Percentiles rank a stretch among this genome's conserved stretches.
Evolutionary conservation across 2,113 vertebrate genomes (phyloP).

Genomic region (Trematocara macrostoma): DNA sequence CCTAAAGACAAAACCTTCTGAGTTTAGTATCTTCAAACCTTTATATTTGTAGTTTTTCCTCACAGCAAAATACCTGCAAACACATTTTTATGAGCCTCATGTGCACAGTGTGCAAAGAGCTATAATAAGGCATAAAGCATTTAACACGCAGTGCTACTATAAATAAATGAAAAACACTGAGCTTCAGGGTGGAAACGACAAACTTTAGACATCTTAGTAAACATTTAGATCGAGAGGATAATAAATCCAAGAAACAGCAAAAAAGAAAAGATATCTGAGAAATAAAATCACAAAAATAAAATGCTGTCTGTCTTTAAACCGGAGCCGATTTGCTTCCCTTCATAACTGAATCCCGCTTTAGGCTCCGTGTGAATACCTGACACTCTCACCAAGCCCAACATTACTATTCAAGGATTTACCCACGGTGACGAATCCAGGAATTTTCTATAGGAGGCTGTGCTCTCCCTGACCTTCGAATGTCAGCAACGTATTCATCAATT

Average conservation of each 20-base stretch:
- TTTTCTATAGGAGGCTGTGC: conserved; percentile 9
- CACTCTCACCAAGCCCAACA: neutral
- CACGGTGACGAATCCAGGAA: conserved; percentile 16
- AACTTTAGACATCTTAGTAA: neutral
- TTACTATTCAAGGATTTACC: conserved; percentile 22
- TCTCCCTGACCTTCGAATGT: conserved; percentile 46
- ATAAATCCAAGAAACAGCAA: neutral
- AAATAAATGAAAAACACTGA: neutral
- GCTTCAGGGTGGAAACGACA: neutral
- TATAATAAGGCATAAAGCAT: neutral
- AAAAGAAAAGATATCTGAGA: neutral
- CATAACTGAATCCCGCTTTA: neutral
- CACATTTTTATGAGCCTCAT: neutral
- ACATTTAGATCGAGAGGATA: neutral
- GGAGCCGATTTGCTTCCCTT: neutral
- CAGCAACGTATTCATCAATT: conserved; percentile 45
- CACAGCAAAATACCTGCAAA: neutral
- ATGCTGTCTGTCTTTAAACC: neutral
- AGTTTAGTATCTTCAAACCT: neutral
- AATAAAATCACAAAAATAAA: neutral
- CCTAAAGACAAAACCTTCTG: neutral
- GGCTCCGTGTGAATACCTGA: neutral
- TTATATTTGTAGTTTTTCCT: neutral
- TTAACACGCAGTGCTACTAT: neutral
- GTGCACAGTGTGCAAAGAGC: neutral